Conservation (phyloP, 2,113 vertebrate species). For the Corythornis madagascariensis region DNA sequence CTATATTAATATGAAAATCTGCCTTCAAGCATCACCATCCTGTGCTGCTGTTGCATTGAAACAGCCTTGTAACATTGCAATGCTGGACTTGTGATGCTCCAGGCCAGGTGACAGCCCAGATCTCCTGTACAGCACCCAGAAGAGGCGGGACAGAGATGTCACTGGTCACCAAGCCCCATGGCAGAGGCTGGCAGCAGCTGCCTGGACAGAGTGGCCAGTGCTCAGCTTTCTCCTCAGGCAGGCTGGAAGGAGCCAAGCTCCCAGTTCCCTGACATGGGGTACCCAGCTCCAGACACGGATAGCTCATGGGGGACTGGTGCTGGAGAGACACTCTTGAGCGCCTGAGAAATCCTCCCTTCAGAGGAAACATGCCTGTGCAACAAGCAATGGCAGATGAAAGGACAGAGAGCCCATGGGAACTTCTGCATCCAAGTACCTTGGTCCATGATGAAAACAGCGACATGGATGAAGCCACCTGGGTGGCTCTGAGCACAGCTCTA, state of each 20-base stretch:
- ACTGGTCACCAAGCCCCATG: not conserved
- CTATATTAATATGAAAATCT: not conserved
- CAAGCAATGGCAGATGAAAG: not conserved
- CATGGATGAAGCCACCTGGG: not conserved
- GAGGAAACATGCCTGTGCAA: not conserved
- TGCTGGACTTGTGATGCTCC: not conserved
- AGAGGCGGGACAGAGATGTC: not conserved
- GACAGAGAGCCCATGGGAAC: not conserved
- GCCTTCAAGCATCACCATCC: not conserved
- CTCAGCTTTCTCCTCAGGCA: fast-evolving
- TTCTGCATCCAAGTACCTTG: not conserved
- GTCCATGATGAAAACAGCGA: not conserved
- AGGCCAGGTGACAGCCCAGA: not conserved
- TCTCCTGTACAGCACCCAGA: not conserved
- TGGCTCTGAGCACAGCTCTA: not conserved
- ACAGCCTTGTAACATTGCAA: not conserved
- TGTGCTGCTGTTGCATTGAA: not conserved
- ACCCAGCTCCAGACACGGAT: not conserved
- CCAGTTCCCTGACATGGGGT: fast-evolving
- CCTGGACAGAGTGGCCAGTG: not conserved
- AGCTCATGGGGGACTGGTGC: not conserved
- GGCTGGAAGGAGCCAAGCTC: not conserved
- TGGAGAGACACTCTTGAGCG: not conserved
- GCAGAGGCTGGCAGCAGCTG: not conserved
- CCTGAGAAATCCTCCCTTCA: not conserved